Evolutionary conservation across 2,888 invertebrate genomes (phyloP).

Genomic region (Pherbina coryleti): DNA sequence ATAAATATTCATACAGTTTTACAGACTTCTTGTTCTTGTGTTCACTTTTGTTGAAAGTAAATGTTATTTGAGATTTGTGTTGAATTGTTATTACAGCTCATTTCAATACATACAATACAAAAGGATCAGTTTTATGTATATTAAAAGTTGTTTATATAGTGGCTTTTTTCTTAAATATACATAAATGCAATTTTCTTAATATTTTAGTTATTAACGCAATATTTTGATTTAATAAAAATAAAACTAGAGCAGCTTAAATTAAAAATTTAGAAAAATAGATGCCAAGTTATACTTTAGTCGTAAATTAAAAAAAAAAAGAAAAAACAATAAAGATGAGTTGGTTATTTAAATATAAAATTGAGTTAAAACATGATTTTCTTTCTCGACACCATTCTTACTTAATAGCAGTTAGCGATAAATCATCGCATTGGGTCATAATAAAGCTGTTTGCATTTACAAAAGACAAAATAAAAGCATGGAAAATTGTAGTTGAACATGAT

Average conservation of each 20-base stretch:
- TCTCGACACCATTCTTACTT: no score
- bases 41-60: constrained; percentile 32
- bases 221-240: background rate
- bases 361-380: background rate
- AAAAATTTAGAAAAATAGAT: constrained; percentile 11
- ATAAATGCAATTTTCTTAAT: constrained; percentile 30
- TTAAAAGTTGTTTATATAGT: constrained; percentile 19
- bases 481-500: background rate
- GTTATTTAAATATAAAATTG: constrained; percentile 1
- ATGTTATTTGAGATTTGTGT: background rate
- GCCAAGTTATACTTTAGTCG: background rate
- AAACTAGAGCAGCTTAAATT: background rate
- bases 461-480: no score
- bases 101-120: constrained; percentile 30
- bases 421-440: no score
- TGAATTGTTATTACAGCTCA: constrained; percentile 1
- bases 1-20: constrained; percentile 34
- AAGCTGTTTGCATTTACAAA: no score
- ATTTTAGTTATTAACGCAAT: background rate
- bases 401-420: no score
- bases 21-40: constrained; percentile 28
- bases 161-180: constrained; percentile 24
- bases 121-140: constrained; percentile 11
- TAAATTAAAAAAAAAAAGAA: background rate
- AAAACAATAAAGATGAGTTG: background rate